Base-by-base conservation (phyloP, 2,113 vertebrate species). In the Nothoprocta pentlandii region DNA sequence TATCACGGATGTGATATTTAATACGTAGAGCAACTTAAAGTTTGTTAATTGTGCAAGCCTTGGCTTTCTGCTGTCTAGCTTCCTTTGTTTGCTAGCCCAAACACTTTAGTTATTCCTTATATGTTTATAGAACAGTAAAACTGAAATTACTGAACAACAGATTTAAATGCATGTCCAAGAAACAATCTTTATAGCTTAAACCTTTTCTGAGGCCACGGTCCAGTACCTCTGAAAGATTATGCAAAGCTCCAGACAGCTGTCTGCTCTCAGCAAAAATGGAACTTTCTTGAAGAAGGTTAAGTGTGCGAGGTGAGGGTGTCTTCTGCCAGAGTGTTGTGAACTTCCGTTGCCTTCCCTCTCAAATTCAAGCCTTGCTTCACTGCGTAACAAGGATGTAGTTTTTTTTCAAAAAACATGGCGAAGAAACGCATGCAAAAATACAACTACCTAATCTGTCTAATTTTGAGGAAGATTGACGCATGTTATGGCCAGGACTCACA, bases 391-490 rank as follows among this genome's bases (percentile, higher is more conserved):
- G 59, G 28, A 39, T 41, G 7, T 36, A 41, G 42, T 51, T 49
- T 88, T 59, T 36, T 41, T 47, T 32, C 4, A 67, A 61, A 25
- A 68, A 62, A 36, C 13, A 22, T 5, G 5, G 10, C 6, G 16
- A 20, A 20, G 9, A 78, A 51, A 44, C 0, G 1, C 0, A 0
- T 11, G 28, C 39, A 17, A 46, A 73, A 75, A 32, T 28, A 22
- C 10, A 59, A 17, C 20, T 20, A 53, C 28, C 8, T 9, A 44
- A 42, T 39, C 5, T 3, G 36, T 67, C 10, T 61, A 39, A n/a
- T 44, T 70, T 34, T 34, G 14, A 54, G 56, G 47, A 39, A 47
- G 30, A 21, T 2, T 91, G 39, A 10, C 23, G 47, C 8, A 5
- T 47, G 46, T 53, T 21, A 34, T 42, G 32, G 21, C 23, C 41